Percentiles rank a stretch among this genome's conserved stretches.
phyloP scores from a whole-genome alignment of 2,888 invertebrate genomes.

The Hemicrepidius hirtus region DNA sequence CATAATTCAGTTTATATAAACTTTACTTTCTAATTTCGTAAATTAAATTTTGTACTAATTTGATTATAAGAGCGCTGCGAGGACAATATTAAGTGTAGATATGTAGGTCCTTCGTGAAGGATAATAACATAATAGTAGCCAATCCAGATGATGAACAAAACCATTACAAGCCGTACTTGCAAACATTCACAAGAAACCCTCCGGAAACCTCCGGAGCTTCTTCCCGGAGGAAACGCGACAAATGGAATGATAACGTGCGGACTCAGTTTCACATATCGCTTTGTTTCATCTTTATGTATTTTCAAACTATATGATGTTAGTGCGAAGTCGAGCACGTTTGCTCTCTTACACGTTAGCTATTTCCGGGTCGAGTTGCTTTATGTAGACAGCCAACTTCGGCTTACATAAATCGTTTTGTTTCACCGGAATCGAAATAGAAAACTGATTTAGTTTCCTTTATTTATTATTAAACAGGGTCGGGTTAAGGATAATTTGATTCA shows the following conservation, averaged over 20 bases:
- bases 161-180: conserved; percentile 61
- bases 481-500: no score
- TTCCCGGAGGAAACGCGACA: conserved; percentile 65
- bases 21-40: conserved; percentile 52
- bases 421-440: conserved; percentile 19
- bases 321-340: conserved; percentile 62
- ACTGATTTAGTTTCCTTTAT: conserved; percentile 7
- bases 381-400: conserved; percentile 32
- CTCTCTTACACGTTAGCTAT: conserved; percentile 69
- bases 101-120: conserved; percentile 64
- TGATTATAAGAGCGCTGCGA: conserved; percentile 47
- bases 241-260: conserved; percentile 68
- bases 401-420: conserved; percentile 29
- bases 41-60: conserved; percentile 51
- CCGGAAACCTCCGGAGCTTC: conserved; percentile 61
- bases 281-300: conserved; percentile 71
- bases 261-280: conserved; percentile 67
- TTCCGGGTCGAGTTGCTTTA: conserved; percentile 63
- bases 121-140: conserved; percentile 66
- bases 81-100: conserved; percentile 48
- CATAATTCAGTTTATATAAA: conserved; percentile 52
- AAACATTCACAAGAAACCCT: conserved; percentile 60
- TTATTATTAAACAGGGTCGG: no score
- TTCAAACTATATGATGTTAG: conserved; percentile 63
- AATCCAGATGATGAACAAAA: conserved; percentile 63